A percentile compares a stretch with the other conserved stretches of the same genome.
phyloP scores from a whole-genome alignment of 2,797 vertebrate genomes.

The Pangasius macronema region DNA sequence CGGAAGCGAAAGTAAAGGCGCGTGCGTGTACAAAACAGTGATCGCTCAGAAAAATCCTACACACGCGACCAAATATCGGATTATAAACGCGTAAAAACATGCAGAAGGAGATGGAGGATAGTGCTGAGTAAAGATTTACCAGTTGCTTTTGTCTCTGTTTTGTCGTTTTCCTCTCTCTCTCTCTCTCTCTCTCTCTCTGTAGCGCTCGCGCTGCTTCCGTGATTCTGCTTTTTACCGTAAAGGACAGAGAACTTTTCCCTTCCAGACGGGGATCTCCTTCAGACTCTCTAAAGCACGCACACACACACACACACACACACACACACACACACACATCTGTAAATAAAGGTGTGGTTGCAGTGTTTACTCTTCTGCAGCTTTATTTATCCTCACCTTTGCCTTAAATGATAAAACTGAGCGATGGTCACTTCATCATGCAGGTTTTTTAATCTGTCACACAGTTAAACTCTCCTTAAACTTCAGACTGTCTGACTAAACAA shows the following conservation, averaged over 20 bases:
- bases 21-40: not conserved
- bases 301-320: not conserved
- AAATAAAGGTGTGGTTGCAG: not conserved
- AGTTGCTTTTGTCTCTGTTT: not conserved
- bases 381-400: not conserved
- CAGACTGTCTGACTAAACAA: not conserved
- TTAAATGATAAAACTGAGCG: not conserved
- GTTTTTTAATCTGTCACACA: not conserved
- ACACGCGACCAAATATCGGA: no score
- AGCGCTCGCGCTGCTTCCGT: not conserved
- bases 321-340: not conserved
- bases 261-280: not conserved
- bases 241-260: not conserved
- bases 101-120: no score
- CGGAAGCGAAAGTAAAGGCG: conserved; percentile 14
- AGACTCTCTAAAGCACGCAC: not conserved
- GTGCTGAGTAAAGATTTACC: not conserved
- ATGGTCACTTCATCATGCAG: not conserved
- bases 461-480: not conserved
- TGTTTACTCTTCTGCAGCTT: not conserved
- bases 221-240: not conserved
- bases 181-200: not conserved
- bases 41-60: no score
- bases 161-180: not conserved
- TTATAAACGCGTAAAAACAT: not conserved